Evolutionary conservation across 2,888 invertebrate species (phyloP).

Genomic region (Drosophila robusta): DNA sequence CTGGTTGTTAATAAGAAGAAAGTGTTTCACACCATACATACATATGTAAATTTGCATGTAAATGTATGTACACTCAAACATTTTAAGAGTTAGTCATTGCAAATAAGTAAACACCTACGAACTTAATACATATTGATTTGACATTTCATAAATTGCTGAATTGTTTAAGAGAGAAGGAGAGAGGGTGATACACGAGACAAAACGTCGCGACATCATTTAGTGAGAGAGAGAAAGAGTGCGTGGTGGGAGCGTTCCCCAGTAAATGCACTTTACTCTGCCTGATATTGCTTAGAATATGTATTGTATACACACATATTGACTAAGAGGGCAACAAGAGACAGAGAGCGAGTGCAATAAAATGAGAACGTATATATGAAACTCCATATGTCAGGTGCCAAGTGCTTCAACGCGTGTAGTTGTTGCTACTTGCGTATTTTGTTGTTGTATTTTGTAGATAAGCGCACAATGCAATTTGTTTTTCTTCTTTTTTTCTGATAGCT

Average conservation of each 20-base stretch:
- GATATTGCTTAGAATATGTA: conserved; percentile 22
- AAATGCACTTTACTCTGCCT: conserved; percentile 25
- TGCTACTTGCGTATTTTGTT: conserved; percentile 28
- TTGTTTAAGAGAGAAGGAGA: conserved; percentile 2
- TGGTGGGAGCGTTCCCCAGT: conserved; percentile 13
- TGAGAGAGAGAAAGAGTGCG: conserved; percentile 6
- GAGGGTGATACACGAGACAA: conserved; percentile 22
- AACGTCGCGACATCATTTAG: conserved; percentile 15
- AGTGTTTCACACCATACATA: conserved; percentile 12
- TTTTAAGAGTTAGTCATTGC: conserved; percentile 24
- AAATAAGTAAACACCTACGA: conserved; percentile 31
- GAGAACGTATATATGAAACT: conserved; percentile 22
- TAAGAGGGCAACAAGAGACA: conserved; percentile 1
- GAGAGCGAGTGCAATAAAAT: conserved; percentile 9
- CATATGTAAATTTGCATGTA: not conserved
- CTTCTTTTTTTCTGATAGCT: conserved; percentile 1
- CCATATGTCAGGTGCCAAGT: conserved; percentile 45
- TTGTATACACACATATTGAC: conserved; percentile 5
- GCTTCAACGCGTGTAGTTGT: conserved; percentile 31
- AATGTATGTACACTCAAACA: not conserved
- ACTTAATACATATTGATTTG: conserved; percentile 30
- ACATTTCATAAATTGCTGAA: conserved; percentile 54
- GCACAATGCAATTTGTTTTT: not conserved
- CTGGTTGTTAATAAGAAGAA: conserved; percentile 15
- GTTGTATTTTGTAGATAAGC: conserved; percentile 24